Evolutionary conservation across 2,888 invertebrate genomes (phyloP).

Genomic region (Ichneumoninae sp.): DNA sequence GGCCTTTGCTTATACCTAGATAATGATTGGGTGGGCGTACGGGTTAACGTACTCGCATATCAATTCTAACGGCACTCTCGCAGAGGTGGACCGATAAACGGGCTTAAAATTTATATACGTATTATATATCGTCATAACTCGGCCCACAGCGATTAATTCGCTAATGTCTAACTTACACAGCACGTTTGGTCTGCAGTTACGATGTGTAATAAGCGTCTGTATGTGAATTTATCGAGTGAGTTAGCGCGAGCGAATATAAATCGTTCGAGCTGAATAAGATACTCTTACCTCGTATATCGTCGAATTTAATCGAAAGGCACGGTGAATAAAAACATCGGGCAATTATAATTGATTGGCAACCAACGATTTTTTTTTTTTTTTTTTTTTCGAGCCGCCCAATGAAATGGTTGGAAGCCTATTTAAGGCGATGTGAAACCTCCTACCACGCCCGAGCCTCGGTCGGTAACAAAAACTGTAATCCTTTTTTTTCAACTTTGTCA

Average conservation of each 20-base stretch:
- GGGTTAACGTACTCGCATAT: slow-evolving; percentile 51
- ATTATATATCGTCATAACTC: slow-evolving; percentile 24
- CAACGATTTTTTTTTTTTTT: neutral
- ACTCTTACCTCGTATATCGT: slow-evolving; percentile 3
- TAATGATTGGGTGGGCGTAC: slow-evolving; percentile 42
- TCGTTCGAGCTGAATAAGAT: neutral
- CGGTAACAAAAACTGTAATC: no score
- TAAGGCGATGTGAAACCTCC: no score
- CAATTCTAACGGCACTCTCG: slow-evolving; percentile 49
- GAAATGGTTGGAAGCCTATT: neutral
- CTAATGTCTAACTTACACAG: neutral
- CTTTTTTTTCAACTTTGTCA: no score
- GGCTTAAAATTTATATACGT: neutral
- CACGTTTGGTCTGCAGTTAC: neutral
- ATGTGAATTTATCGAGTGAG: slow-evolving; percentile 18
- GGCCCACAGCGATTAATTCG: neutral
- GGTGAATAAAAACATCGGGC: slow-evolving; percentile 1
- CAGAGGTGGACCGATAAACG: neutral
- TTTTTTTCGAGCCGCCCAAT: slow-evolving; percentile 10
- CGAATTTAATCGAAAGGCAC: neutral
- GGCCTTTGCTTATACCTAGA: slow-evolving; percentile 15
- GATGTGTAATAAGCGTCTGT: slow-evolving; percentile 16
- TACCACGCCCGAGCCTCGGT: no score
- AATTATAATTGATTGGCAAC: neutral
- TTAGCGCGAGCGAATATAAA: slow-evolving; percentile 22